Evolutionary conservation across 2,113 vertebrate genomes (phyloP), one percentile per base, ranked within the genome.

Genomic region (Protomyctophum bolini): DNA sequence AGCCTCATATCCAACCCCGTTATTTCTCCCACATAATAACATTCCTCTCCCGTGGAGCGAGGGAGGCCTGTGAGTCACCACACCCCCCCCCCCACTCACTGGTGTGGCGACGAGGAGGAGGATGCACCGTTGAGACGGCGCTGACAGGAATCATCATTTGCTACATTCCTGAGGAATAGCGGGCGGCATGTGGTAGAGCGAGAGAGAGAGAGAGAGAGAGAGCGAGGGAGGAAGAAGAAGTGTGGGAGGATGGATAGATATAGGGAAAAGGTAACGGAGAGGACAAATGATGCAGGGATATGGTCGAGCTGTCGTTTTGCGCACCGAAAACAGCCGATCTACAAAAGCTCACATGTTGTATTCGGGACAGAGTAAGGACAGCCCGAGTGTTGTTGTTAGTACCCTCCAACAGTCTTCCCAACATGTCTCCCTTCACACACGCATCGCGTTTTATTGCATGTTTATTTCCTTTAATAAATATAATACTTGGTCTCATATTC

Each of bases 61-160:
- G 48, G 21, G 21, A 81, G 67, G 54, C 50, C 63, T 73, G 55
- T 82, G 82, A 87, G 78, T 88, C 86, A 86, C 78, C 76, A 6
- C 21, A 54, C 10, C 3, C 10, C 52, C 54, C 73, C 66, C 62
- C 70, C 64, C 4, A 48, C 73, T 69, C 12, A 6, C 33, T 2
- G 33, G 33, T n/a, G 21, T 65, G 66, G 70, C 73, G 21, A 63
- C 33, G 33, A 73, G 69, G 68, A 73, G 69, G 68, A 83, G 21
- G 21, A 83, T 58, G 55, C 79, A 73, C 52, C 7, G 59, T 72
- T 77, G 77, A 77, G 63, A 50, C 21, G 1, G 45, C 3, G 57
- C 68, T 76, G 75, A 83, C 80, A 86, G 72, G 79, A 86, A 88
- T 89, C 79, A 63, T 67, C 80, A 87, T 87, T 72, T 79, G 55